Evolutionary conservation across 2,888 invertebrate species (phyloP).

Genomic region (Mythimna ferrago): DNA sequence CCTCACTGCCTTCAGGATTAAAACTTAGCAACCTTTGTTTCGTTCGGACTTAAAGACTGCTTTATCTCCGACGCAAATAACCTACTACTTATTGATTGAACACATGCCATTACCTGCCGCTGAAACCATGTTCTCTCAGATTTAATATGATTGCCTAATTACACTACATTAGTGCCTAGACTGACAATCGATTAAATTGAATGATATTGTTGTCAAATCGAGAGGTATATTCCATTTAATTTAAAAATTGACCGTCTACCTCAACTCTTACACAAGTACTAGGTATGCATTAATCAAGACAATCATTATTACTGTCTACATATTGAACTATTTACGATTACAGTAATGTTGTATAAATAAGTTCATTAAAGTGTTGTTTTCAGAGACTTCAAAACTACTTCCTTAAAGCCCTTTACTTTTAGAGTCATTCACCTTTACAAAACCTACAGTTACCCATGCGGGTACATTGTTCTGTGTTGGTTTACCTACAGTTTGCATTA

Average conservation of each 20-base stretch:
- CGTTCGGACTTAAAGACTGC: no score
- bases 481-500: constrained; percentile 23
- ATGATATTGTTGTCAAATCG: constrained; percentile 7
- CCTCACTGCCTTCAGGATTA: no score
- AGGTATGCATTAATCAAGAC: constrained; percentile 10
- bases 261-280: constrained; percentile 9
- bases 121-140: background rate
- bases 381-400: constrained; percentile 44
- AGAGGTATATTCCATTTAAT: background rate
- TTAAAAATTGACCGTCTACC: background rate
- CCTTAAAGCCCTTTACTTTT: constrained; percentile 64
- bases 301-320: constrained; percentile 15
- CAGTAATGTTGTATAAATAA: constrained; percentile 18
- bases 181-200: constrained; percentile 1
- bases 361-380: constrained; percentile 35
- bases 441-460: constrained; percentile 9
- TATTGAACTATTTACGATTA: constrained; percentile 11
- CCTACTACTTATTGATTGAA: background rate
- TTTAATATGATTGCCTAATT: background rate
- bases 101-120: background rate
- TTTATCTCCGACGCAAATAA: no score
- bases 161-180: background rate
- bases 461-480: constrained; percentile 19
- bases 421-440: constrained; percentile 56
- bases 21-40: no score